Conservation (phyloP, 2,113 vertebrate genomes). For the Chascanopsetta lugubris region DNA sequence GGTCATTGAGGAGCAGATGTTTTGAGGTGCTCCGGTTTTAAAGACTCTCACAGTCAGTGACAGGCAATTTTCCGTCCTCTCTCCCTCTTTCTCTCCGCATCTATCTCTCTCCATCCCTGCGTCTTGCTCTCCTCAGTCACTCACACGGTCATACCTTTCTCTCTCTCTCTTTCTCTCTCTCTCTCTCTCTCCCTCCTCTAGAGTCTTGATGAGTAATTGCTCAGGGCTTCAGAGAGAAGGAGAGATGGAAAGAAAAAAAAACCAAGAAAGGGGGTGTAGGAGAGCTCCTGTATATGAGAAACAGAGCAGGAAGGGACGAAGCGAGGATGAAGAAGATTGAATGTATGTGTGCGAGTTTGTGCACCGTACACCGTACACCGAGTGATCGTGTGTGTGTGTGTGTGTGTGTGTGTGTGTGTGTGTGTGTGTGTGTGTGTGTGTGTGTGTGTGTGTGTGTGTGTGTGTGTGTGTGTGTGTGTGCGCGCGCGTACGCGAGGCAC, state of each 20-base stretch:
- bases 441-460: not conserved
- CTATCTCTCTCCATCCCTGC: not conserved
- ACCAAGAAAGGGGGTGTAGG: constrained; percentile 3
- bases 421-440: too few species aligned
- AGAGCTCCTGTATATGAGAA: constrained; percentile 45
- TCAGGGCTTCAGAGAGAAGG: constrained; percentile 71
- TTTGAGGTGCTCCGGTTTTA: constrained; percentile 35
- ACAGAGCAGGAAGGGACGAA: constrained; percentile 34
- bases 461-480: not conserved
- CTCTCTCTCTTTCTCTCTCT: not conserved
- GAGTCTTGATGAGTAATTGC: constrained; percentile 76
- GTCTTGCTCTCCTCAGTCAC: constrained; percentile 19
- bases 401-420: constrained; percentile 23
- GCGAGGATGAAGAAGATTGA: constrained; percentile 39
- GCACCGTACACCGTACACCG: too few species aligned
- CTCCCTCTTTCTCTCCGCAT: constrained; percentile 32
- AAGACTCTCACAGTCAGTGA: constrained; percentile 12
- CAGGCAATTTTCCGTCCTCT: constrained; percentile 38
- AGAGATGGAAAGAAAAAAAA: constrained; percentile 55
- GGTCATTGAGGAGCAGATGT: constrained; percentile 57
- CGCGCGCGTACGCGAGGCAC: constrained; percentile 54
- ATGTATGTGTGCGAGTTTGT: constrained; percentile 33
- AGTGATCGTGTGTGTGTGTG: constrained; percentile 21
- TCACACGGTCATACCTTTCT: not conserved
- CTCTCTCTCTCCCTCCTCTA: constrained; percentile 53